phyloP scores from a whole-genome alignment of 1,140 invertebrate genomes.

The Micrasema minimum region DNA sequence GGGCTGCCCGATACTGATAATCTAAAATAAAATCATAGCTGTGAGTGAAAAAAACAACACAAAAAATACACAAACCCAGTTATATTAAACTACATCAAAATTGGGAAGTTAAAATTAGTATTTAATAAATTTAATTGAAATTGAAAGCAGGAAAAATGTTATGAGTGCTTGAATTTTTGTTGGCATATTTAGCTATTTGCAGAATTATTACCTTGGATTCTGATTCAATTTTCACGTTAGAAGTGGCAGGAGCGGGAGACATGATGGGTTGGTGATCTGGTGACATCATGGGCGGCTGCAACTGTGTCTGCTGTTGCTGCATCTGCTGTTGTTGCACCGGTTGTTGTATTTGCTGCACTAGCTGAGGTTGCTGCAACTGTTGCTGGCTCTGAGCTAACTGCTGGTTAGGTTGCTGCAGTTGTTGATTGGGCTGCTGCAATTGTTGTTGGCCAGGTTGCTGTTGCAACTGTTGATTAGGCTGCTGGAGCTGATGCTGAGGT shows the following conservation, averaged over 20 bases:
- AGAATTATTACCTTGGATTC: constrained; percentile 31
- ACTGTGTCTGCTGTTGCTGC: constrained; percentile 34
- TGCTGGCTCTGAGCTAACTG: constrained; percentile 20
- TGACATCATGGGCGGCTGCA: constrained; percentile 30
- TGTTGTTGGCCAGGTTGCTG: constrained; percentile 49
- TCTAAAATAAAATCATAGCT: background rate
- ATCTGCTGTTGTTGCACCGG: constrained; percentile 52
- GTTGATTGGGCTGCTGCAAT: constrained; percentile 55
- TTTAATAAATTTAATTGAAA: too few relatives aligned
- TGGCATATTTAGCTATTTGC: too few relatives aligned
- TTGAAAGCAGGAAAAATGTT: too few relatives aligned
- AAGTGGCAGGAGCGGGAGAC: constrained; percentile 8
- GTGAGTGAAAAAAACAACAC: background rate
- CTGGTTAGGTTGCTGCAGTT: constrained; percentile 51
- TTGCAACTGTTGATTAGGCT: constrained; percentile 8
- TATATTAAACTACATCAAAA: background rate
- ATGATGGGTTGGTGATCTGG: constrained; percentile 15
- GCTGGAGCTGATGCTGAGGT: constrained; percentile 42
- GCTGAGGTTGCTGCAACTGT: background rate
- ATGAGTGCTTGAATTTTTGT: too few relatives aligned
- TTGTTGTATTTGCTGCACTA: constrained; percentile 20
- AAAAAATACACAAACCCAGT: background rate
- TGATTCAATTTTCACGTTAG: constrained; percentile 13
- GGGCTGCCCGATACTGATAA: constrained; percentile 2
- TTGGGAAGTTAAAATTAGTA: too few relatives aligned